A percentile compares a stretch with the other conserved stretches of the same genome.
Evolutionary conservation across 2,113 vertebrate species (phyloP).

Genomic region (Apistogramma diplotaenia): DNA sequence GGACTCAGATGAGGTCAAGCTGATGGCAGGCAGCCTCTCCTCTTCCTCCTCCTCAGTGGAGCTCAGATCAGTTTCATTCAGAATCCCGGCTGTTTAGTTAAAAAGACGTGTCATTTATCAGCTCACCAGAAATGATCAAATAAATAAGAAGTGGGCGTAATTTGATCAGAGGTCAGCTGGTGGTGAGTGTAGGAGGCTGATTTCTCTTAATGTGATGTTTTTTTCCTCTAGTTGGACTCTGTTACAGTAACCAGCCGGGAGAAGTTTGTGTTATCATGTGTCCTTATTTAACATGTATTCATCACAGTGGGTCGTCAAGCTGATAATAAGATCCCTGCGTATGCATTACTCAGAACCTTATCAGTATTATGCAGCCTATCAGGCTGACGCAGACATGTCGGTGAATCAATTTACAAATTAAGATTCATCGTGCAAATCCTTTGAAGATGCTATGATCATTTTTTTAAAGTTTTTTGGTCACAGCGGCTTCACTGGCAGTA

Average conservation of each 20-base stretch:
- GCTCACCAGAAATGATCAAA: background rate
- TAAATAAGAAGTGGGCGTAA: background rate
- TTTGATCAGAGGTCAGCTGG: background rate
- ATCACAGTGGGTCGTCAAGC: background rate
- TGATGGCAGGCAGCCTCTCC: background rate
- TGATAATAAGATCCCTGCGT: background rate
- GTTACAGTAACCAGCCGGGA: background rate
- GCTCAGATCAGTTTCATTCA: background rate
- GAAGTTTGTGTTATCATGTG: background rate
- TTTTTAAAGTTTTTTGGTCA: background rate
- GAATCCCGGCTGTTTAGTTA: background rate
- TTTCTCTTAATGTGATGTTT: background rate
- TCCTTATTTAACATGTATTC: background rate
- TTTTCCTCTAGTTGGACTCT: background rate
- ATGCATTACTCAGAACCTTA: background rate
- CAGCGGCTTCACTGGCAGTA: too few species aligned
- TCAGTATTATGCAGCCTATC: background rate
- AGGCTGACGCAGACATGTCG: background rate
- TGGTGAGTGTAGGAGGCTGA: background rate
- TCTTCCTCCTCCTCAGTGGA: background rate
- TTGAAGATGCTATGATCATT: background rate
- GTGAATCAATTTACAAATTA: background rate
- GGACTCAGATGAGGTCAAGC: background rate
- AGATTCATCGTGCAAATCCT: background rate
- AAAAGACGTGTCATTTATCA: background rate